A percentile compares a stretch with the other conserved stretches of the same genome.
phyloP scores from a whole-genome alignment of 2,888 invertebrate species.

The Scrobipalpa costella region DNA sequence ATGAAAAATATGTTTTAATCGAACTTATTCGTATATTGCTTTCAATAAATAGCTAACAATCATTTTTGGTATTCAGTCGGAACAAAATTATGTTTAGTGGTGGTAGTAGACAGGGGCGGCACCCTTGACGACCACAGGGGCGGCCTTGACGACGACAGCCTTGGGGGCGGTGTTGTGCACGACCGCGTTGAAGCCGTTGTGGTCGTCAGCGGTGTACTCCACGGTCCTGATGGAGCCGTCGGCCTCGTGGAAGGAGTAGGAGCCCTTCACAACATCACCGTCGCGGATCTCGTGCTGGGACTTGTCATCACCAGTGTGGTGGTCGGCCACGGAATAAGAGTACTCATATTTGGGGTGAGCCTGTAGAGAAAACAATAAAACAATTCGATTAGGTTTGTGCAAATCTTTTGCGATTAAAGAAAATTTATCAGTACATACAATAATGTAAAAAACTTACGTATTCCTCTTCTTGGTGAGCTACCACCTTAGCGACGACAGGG shows the following conservation, averaged over 20 bases:
- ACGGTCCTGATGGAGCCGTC: constrained; percentile 76
- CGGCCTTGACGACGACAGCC: constrained; percentile 43
- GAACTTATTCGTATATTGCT: constrained; percentile 36
- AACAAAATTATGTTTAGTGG: constrained; percentile 60
- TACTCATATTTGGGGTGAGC: constrained; percentile 59
- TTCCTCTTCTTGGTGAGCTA: constrained; percentile 31
- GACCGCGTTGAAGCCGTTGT: constrained; percentile 67
- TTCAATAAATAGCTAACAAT: constrained; percentile 42
- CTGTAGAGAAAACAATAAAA: constrained; percentile 41
- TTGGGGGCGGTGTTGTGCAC: constrained; percentile 55
- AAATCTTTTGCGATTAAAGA: not conserved
- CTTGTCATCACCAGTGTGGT: constrained; percentile 77
- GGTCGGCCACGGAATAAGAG: constrained; percentile 74
- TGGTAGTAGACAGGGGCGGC: constrained; percentile 42
- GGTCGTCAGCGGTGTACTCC: constrained; percentile 72
- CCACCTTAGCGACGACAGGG: constrained; percentile 44
- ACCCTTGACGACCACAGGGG: constrained; percentile 42
- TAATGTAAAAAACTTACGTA: constrained; percentile 26
- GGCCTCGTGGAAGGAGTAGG: constrained; percentile 73
- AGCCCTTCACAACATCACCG: constrained; percentile 74
- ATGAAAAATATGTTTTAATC: constrained; percentile 41
- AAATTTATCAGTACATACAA: too few relatives aligned
- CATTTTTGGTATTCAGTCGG: constrained; percentile 34
- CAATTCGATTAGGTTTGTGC: not conserved
- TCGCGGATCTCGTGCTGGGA: constrained; percentile 72